Percentiles rank a stretch among this genome's conserved stretches.
These are phyloP conservation scores for Scrobipalpa atriplicella DNA, from an alignment of 2,888 invertebrate genomes.

Conservation along the genomic window DNA sequence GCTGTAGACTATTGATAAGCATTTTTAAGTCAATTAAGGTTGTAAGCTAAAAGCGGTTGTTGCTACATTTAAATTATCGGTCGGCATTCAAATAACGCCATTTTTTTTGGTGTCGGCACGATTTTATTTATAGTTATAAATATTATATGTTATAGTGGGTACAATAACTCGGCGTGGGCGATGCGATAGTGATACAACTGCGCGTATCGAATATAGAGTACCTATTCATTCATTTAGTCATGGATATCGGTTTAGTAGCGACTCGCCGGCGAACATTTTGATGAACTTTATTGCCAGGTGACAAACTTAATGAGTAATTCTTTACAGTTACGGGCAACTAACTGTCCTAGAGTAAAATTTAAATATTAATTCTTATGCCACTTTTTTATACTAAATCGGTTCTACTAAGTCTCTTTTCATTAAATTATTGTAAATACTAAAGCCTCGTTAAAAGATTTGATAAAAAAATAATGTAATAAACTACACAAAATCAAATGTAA, in stretches of 20 bases:
- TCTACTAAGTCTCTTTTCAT: too few species aligned
- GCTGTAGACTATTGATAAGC: slow-evolving; percentile 74
- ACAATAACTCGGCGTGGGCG: slow-evolving; percentile 68
- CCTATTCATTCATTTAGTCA: slow-evolving; percentile 65
- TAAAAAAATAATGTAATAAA: too few species aligned
- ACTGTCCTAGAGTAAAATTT: too few species aligned
- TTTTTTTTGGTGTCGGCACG: slow-evolving; percentile 82
- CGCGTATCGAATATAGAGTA: slow-evolving; percentile 53
- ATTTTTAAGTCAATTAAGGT: slow-evolving; percentile 83
- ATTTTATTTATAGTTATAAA: slow-evolving; percentile 74
- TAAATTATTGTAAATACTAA: too few species aligned
- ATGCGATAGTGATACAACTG: slow-evolving; percentile 48
- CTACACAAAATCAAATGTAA: too few species aligned
- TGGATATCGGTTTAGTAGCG: slow-evolving; percentile 53
- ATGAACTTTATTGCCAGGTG: slow-evolving; percentile 6
- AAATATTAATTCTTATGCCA: too few species aligned
- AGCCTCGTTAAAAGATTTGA: too few species aligned
- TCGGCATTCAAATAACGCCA: slow-evolving; percentile 82
- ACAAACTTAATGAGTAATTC: background rate
- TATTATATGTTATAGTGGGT: slow-evolving; percentile 68
- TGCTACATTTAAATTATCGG: slow-evolving; percentile 83
- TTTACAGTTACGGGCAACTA: too few species aligned
- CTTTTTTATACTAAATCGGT: too few species aligned
- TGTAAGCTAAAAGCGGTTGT: slow-evolving; percentile 83
- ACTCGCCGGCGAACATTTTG: slow-evolving; percentile 36